Conservation (phyloP, 37 sponge, comb jelly and placozoan genomes). For the Chondrosia reniformis region DNA sequence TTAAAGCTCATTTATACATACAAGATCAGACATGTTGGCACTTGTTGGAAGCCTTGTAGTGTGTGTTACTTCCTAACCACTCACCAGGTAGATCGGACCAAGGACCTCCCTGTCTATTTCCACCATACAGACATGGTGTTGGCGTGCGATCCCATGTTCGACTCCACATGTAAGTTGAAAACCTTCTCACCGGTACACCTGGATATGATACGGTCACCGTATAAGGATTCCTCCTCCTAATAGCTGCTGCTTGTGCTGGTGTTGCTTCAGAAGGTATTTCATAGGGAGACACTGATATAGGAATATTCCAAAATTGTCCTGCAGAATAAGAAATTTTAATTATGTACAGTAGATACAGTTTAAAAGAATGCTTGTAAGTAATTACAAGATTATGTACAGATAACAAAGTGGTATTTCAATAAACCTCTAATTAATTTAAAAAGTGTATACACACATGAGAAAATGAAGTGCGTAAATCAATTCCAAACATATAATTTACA, state of each 20-base stretch:
- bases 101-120: slow-evolving; percentile 62
- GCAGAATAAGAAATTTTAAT: background rate
- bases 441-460: no score
- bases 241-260: background rate
- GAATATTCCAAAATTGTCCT: slow-evolving; percentile 57
- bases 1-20: no score
- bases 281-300: slow-evolving; percentile 32
- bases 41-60: no score
- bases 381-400: no score
- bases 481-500: no score
- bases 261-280: background rate
- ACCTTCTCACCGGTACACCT: slow-evolving; percentile 14
- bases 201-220: slow-evolving; percentile 42
- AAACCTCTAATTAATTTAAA: no score
- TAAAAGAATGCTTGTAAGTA: no score
- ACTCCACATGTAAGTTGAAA: slow-evolving; percentile 33
- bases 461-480: no score
- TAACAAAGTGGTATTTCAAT: no score
- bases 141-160: slow-evolving; percentile 57
- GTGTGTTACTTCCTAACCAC: no score
- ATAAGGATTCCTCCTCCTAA: slow-evolving; percentile 1
- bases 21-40: no score
- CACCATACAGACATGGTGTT: slow-evolving; percentile 53
- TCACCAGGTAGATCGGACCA: background rate
- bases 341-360: no score